Evolutionary conservation across 2,888 invertebrate genomes (phyloP).

Genomic region (Isotomurus palustris): DNA sequence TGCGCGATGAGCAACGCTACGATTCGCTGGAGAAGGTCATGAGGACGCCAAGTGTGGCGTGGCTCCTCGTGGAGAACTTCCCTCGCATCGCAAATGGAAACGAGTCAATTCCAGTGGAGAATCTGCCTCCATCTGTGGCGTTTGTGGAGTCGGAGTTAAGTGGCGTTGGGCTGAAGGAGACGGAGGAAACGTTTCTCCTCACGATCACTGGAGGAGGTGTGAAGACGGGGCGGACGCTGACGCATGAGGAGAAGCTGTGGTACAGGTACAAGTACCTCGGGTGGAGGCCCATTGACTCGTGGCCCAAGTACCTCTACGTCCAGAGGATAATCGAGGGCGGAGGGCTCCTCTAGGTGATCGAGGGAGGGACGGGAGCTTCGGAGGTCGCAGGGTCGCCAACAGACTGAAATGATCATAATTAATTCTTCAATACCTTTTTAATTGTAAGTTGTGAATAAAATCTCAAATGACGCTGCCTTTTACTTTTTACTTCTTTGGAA

Average conservation of each 20-base stretch:
- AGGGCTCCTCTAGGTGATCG: too few species aligned
- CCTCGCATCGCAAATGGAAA: background rate
- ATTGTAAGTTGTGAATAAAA: too few species aligned
- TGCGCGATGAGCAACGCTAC: slow-evolving; percentile 6
- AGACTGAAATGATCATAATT: too few species aligned
- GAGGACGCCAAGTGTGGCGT: background rate
- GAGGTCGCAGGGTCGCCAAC: too few species aligned
- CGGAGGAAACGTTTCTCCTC: too few species aligned
- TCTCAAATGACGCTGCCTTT: too few species aligned
- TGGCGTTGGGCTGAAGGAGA: too few species aligned
- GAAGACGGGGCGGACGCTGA: background rate
- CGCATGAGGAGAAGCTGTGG: background rate
- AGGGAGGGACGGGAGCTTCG: too few species aligned
- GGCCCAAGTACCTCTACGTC: slow-evolving; percentile 13
- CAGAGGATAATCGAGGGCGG: slow-evolving; percentile 14
- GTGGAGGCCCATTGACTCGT: slow-evolving; percentile 18
- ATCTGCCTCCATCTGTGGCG: background rate
- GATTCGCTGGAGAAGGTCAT: slow-evolving; percentile 6
- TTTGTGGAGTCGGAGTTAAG: background rate
- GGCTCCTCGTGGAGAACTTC: slow-evolving; percentile 2
- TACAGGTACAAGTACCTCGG: slow-evolving; percentile 13
- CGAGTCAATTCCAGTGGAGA: background rate
- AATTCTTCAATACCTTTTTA: too few species aligned
- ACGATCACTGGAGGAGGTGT: background rate
- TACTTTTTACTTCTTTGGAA: too few species aligned